These are phyloP conservation scores for Agriopis aurantiaria DNA, from an alignment of 2,888 invertebrate species.

Conservation along the genomic window DNA sequence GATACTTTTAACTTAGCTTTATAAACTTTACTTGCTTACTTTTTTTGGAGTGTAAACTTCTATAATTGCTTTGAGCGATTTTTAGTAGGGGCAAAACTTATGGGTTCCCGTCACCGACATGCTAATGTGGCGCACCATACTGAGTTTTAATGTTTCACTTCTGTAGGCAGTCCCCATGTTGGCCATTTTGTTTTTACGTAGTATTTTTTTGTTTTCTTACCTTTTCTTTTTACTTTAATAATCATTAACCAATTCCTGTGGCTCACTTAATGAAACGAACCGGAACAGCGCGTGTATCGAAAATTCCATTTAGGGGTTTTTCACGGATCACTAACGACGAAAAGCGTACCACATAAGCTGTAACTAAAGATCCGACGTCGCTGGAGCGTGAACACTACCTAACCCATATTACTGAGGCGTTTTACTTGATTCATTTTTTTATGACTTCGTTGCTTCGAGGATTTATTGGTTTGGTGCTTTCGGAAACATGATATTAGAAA, in stretches of 20 bases:
- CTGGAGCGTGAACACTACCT: constrained; percentile 45
- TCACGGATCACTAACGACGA: constrained; percentile 52
- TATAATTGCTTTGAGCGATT: too few species aligned
- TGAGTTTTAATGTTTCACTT: too few species aligned
- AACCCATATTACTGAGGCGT: constrained; percentile 43
- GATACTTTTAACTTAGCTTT: constrained; percentile 15
- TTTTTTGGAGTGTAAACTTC: too few species aligned
- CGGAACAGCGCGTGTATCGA: constrained; percentile 48
- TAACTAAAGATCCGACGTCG: constrained; percentile 44
- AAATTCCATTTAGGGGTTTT: constrained; percentile 57
- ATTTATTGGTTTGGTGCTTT: constrained; percentile 32
- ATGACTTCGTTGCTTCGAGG: constrained; percentile 43
- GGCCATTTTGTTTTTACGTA: too few species aligned
- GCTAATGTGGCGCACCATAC: too few species aligned
- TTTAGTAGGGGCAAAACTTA: too few species aligned
- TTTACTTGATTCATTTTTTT: constrained; percentile 47
- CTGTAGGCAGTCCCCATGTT: too few species aligned
- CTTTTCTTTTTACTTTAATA: neutral
- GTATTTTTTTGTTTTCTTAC: too few species aligned
- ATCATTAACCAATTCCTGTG: constrained; percentile 39
- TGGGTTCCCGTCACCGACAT: too few species aligned
- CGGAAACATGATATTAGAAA: constrained; percentile 25
- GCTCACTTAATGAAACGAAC: constrained; percentile 44
- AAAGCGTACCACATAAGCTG: constrained; percentile 49
- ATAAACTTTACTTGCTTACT: too few species aligned